Evolutionary conservation across 2,797 vertebrate genomes (phyloP), one percentile per base, ranked within the genome.

Genomic region (Peromyscus attwateri): DNA sequence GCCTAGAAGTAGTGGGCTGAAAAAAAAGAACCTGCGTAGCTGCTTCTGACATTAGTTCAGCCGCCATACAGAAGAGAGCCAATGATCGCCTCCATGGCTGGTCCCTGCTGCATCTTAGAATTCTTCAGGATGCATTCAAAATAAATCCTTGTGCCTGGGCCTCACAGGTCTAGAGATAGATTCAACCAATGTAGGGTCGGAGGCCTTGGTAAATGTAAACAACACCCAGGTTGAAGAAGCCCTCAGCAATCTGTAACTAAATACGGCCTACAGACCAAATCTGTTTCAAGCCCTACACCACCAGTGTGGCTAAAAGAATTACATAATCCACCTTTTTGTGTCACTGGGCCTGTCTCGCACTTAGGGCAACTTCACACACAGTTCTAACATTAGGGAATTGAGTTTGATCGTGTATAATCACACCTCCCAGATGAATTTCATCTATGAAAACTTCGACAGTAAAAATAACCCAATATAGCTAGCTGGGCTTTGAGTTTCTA

Each of bases 401-500:
- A 21, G 14, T 87, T 94, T 83, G 60, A 40, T 34, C 60, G 71
- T 71, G 40, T 84, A 89, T 37, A 68, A 92, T 80, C 27, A 84
- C 6, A 92, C 4, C 40, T 90, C 66, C 55, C 87, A 55, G 93
- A 29, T 34, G 87, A 95, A 94, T 77, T 88, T 96, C 21, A 87
- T 75, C 89, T 89, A 19, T 37, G 37, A 79, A 81, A 94, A 88
- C 27, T 73, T 11, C 37, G 46, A 93, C 14, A 93, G 34, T 73
- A 76, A 89, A 84, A 60, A 60, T 43, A 25, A 75, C 29, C 8
- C 34, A 27, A n/a, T 29, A 10, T 37, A 49, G 23, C 46, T 21
- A 52, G 43, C 21, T 80, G 52, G 8, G 57, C 80, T 89, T 62
- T 52, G 13, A 73, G 55, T 79, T 92, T 43, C 46, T 57, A 57